Percentiles rank a stretch among this genome's conserved stretches.
These are phyloP conservation scores for Bombycilla garrulus DNA, from an alignment of 2,113 vertebrate species.

Conservation along the genomic window DNA sequence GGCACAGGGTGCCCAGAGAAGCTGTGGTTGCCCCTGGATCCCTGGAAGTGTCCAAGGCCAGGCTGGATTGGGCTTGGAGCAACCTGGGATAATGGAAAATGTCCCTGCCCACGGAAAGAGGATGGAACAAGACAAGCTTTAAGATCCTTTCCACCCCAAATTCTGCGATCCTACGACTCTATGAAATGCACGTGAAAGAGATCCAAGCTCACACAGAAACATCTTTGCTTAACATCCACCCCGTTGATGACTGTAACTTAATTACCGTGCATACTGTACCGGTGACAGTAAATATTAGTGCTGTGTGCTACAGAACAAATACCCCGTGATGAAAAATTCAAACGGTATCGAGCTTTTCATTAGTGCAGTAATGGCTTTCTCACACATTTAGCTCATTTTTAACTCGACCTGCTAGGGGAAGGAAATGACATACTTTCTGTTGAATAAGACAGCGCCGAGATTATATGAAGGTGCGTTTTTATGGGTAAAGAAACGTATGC, in stretches of 20 bases:
- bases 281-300: slow-evolving; percentile 67
- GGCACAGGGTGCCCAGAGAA: rapidly evolving
- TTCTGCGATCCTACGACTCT: not conserved
- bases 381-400: slow-evolving; percentile 65
- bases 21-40: not conserved
- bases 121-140: not conserved
- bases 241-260: slow-evolving; percentile 18
- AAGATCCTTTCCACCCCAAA: not conserved
- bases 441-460: slow-evolving; percentile 33
- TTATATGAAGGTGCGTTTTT: slow-evolving; percentile 33
- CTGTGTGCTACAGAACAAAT: slow-evolving; percentile 58
- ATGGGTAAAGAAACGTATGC: slow-evolving; percentile 47
- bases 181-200: not conserved
- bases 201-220: not conserved
- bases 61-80: rapidly evolving
- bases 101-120: not conserved
- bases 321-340: slow-evolving; percentile 62
- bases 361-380: slow-evolving; percentile 58
- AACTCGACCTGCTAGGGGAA: slow-evolving; percentile 52
- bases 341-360: slow-evolving; percentile 59
- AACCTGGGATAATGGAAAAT: rapidly evolving
- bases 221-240: slow-evolving; percentile 34
- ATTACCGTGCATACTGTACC: not conserved
- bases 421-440: slow-evolving; percentile 42
- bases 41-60: not conserved